Evolutionary conservation across 2,113 vertebrate genomes (phyloP), one percentile per base, ranked within the genome.

Genomic region (Clarias gariepinus): DNA sequence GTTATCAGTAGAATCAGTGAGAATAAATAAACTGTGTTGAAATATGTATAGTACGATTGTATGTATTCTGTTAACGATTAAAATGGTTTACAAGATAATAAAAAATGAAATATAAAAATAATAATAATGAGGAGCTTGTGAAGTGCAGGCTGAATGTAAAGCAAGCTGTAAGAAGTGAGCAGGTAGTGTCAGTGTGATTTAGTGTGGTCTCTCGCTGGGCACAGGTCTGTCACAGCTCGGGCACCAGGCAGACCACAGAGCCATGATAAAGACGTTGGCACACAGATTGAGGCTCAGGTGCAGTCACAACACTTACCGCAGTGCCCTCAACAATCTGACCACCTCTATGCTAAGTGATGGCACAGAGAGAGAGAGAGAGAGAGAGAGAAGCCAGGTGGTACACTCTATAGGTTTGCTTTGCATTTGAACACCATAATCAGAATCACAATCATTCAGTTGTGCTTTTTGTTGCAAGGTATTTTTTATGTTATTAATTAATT

Each of bases 181-280:
- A 78, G 81, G 71, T 78, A 66, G 19, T 71, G n/a, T 64, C 33
- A 80, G 73, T 80, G 68, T 80, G 64, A 84, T 80, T 83, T 28
- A 58, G 66, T 52, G 73, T 63, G 47, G 76, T 71, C 28, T 85
- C 83, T 85, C 19, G 30, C 84, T 87, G 86, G 78, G 64, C 23
- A 23, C 86, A 83, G 83, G 79, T 87, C 86, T 78, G 90, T 91
- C 91, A 91, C 89, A 88, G 86, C 81, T 63, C 88, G 76, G 90
- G 91, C 90, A 91, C 88, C 89, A 88, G 88, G 90, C 89, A 90
- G 84, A 92, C 86, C 91, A 82, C 88, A 88, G 88, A 90, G 90
- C 88, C 90, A 90, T 90, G 91, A 94, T 93, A 91, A 94, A 93
- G 94, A 92, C 87, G 89, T 94, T 94, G 94, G 93, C 94, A 93